These are phyloP conservation scores for Egretta garzetta DNA, from an alignment of 2,113 vertebrate species.

Conservation along the genomic window DNA sequence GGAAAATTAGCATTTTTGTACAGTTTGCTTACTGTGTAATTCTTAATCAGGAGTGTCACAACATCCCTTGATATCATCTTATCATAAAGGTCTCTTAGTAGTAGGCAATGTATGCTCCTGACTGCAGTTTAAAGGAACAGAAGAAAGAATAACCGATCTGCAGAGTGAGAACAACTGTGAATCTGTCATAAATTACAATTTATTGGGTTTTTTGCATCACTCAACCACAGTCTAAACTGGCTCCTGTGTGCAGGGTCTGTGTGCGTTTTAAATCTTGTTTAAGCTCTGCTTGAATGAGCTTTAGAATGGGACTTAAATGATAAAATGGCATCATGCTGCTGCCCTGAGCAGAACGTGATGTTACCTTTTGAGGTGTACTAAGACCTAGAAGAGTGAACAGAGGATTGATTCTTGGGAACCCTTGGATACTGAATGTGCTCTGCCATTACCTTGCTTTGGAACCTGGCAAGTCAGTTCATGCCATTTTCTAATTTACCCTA, in stretches of 20 bases:
- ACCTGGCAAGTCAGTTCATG: neutral
- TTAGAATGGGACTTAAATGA: neutral
- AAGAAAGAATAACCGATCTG: conserved; percentile 6
- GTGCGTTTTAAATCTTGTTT: neutral
- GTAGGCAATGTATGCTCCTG: neutral
- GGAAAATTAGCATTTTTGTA: conserved; percentile 39
- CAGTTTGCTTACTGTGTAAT: conserved; percentile 42
- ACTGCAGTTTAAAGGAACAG: conserved; percentile 4
- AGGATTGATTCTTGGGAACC: neutral
- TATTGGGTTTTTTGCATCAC: neutral
- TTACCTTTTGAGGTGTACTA: neutral
- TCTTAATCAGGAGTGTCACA: conserved; percentile 53
- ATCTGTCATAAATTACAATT: conserved; percentile 2
- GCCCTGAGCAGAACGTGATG: neutral
- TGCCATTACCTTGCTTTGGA: neutral
- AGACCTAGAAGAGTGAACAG: neutral
- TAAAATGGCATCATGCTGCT: neutral
- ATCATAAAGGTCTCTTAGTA: conserved; percentile 2
- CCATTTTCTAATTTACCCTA: neutral
- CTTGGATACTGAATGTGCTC: neutral
- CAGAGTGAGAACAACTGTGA: neutral
- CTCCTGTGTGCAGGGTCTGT: neutral
- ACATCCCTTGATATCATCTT: conserved; percentile 38
- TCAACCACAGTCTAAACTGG: neutral
- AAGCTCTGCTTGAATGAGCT: neutral